Evolutionary conservation across 1,140 invertebrate genomes (phyloP), one percentile per base, ranked within the genome.

Genomic region (Papilio dardanus): DNA sequence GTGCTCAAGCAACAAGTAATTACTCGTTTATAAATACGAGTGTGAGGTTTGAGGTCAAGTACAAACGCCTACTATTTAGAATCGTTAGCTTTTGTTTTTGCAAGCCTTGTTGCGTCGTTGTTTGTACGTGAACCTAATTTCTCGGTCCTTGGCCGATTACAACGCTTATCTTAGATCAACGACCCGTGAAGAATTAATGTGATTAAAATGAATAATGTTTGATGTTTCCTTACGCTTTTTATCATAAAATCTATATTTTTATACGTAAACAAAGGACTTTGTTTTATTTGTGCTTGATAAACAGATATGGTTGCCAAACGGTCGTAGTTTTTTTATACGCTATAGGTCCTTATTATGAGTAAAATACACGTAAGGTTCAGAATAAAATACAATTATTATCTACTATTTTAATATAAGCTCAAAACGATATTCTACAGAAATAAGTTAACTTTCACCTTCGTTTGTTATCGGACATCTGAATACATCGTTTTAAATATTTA

Each of bases 131-230:
- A 54, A 54, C 28, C 42, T 71, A 19, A 73, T 58, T 73, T 58
- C 50, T 33, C 46, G 71, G 46, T 73, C 71, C 71, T 73, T 73
- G 46, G 71, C 46, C 71, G 30, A 33, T 73, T 73, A 73, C 46
- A 71, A 54, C 30, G 71, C 28, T 73, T 73, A 73, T 73, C 71
- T n/a, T 19, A 58, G 71, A 58, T 73, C 71, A 73, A 73, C 46
- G 71, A 73, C 71, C 71, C 46, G 33, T 24, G 42, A 46, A 35
- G 46, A 35, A 73, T 54, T 58, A 54, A 33, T 58, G 71, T 31
- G 71, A 73, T 73, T 73, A 73, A 73, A 35, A 73, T 58, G 50
- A 73, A 73, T 19, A 50, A 54, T 73, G 69, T 50, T 50, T 46
- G 31, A 58, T 58, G 19, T 73, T 58, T 33, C 42, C 1, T 37